Base-by-base conservation (phyloP, 2,797 vertebrate genomes). In the Poecile montanus region DNA sequence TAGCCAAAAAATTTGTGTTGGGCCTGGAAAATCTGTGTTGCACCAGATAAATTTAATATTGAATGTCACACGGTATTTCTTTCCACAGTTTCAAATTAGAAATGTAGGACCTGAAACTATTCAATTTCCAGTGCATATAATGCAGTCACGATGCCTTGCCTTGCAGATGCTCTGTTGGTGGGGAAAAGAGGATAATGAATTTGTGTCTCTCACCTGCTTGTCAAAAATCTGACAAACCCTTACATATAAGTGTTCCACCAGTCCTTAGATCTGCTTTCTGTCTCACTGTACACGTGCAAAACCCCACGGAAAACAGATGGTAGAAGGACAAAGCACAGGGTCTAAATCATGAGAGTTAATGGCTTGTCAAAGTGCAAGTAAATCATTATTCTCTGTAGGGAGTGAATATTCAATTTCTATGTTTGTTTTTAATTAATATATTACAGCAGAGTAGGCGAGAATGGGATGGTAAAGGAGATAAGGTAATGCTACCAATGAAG, bases 341-440 rank as follows among this genome's bases (percentile, higher is more conserved):
- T 70, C 47, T 36, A 60, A 77, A 13, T 44, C 22, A 25, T 56
- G 32, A 70, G 11, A 66, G 14, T 42, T 89, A 71, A 32, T 32
- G 11, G 5, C 14, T 77, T 77, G 34, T 68, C 50, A 68, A 75
- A 80, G 13, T 57, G 25, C 21, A 57, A 26, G 16, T 61, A 78
- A 84, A 78, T 65, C 25, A 47, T 61, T 23, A 29, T 36, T 74
- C 36, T 50, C 56, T 15, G 27, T 25, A 53, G 15, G 9, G 10
- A 85, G 21, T 11, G 25, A 68, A 29, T n/a, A 47, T 56, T 82
- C 1, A 0, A 48, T 60, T 85, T 88, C 6, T 61, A 26, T 61
- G 9, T 53, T 93, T 88, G 36, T 13, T 81, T 93, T 94, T 72
- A 76, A 74, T 87, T 85, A 88, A 74, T 58, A 40, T 58, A 62